Percentiles rank a stretch among this genome's conserved stretches.
phyloP scores from a whole-genome alignment of 2,797 vertebrate species.

The Euthynnus affinis region DNA sequence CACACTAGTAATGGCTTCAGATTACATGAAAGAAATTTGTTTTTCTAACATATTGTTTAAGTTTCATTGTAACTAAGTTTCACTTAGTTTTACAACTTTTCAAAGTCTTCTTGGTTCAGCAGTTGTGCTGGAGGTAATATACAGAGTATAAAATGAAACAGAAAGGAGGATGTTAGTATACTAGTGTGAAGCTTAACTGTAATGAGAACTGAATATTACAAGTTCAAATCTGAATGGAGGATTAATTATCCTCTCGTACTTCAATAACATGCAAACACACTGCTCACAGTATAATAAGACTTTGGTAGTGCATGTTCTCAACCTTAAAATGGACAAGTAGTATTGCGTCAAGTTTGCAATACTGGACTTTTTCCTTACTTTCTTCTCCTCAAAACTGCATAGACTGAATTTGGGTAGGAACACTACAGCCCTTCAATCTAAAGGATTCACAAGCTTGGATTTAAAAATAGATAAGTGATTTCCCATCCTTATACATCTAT shows the following conservation, averaged over 20 bases:
- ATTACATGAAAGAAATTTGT: background rate
- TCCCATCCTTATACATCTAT: background rate
- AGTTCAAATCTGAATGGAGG: background rate
- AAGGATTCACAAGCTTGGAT: too few species aligned
- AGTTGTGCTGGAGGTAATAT: background rate
- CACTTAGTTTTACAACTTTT: background rate
- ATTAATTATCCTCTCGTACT: background rate
- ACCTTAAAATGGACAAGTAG: background rate
- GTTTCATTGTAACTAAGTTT: background rate
- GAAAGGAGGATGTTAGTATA: background rate
- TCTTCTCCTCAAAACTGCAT: background rate
- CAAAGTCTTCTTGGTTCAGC: background rate
- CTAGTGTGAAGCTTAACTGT: background rate
- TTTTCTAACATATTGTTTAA: background rate
- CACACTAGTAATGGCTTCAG: background rate
- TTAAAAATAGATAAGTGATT: background rate
- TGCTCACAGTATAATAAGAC: background rate
- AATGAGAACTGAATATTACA: background rate
- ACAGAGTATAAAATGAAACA: background rate
- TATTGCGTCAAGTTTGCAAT: background rate
- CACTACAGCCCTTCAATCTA: too few species aligned
- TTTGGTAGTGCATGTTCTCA: background rate
- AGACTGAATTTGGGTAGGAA: too few species aligned
- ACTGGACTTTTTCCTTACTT: background rate
- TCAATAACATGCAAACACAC: background rate